Evolutionary conservation across 2,888 invertebrate genomes (phyloP).

Genomic region (Lepetodrilus schrolli): DNA sequence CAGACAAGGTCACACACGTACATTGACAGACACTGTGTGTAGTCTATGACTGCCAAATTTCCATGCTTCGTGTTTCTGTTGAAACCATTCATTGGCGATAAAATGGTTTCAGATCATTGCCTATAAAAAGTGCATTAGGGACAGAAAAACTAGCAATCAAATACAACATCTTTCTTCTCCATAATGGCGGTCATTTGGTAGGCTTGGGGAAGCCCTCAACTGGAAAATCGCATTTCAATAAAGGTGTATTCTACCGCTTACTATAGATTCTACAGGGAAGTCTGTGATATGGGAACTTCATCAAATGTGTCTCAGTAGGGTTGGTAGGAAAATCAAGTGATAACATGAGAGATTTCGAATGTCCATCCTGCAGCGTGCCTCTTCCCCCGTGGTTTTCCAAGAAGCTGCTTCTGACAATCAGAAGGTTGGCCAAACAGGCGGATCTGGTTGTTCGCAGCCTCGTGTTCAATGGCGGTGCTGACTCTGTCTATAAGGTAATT

Average conservation of each 20-base stretch:
- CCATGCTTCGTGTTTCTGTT: constrained; percentile 7
- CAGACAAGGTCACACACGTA: background rate
- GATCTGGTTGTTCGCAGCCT: background rate
- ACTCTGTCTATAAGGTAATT: constrained; percentile 19
- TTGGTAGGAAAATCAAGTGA: background rate
- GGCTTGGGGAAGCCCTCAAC: constrained; percentile 14
- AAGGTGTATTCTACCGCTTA: background rate
- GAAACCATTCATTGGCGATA: constrained; percentile 14
- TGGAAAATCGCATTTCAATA: constrained; percentile 25
- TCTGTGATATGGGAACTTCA: background rate
- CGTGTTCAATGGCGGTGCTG: background rate
- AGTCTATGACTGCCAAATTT: constrained; percentile 17
- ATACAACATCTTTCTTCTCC: background rate
- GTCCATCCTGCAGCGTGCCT: background rate
- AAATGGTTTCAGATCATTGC: constrained; percentile 23
- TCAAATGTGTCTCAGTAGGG: background rate
- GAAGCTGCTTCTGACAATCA: constrained; percentile 9
- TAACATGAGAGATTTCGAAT: background rate
- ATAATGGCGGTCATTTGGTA: constrained; percentile 22
- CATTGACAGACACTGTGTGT: background rate
- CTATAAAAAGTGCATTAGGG: constrained; percentile 15
- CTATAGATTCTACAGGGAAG: background rate
- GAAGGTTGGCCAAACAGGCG: background rate
- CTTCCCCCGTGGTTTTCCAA: background rate
- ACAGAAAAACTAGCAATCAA: background rate